phyloP scores from a whole-genome alignment of 92 coral and sea anemone genomes.

The Paramuricea clavata region DNA sequence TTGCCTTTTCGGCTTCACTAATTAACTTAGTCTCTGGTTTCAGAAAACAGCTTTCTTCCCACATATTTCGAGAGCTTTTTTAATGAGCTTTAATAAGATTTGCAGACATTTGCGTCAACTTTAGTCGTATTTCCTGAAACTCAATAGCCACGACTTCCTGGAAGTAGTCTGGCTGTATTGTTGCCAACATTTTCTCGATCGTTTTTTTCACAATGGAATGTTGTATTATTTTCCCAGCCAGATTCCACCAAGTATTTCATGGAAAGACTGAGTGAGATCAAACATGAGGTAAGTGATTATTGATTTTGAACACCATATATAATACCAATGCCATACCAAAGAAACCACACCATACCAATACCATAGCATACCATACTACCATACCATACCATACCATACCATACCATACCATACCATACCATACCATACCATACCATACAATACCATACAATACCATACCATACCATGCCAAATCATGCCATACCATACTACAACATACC shows the following conservation, averaged over 20 bases:
- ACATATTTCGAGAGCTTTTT: background rate
- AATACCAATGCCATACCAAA: background rate
- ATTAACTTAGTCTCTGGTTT: background rate
- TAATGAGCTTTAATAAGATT: background rate
- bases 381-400: background rate
- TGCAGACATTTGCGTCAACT: background rate
- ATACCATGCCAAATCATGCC: background rate
- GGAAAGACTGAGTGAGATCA: slow-evolving; percentile 24
- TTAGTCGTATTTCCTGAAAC: background rate
- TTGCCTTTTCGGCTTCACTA: no score
- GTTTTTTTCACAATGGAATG: background rate
- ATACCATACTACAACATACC: background rate
- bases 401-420: background rate
- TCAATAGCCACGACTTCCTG: background rate
- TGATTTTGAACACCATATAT: no score
- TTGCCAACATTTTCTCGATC: no score
- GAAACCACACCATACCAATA: background rate
- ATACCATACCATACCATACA: background rate
- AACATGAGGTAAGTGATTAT: slow-evolving; percentile 6
- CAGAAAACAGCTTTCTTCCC: background rate
- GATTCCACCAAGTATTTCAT: slow-evolving; percentile 44
- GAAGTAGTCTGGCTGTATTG: no score
- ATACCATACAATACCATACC: no score
- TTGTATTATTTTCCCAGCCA: slow-evolving; percentile 27
- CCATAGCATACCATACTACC: background rate